phyloP scores from a whole-genome alignment of 2,797 vertebrate genomes.

The Psittacula echo region DNA sequence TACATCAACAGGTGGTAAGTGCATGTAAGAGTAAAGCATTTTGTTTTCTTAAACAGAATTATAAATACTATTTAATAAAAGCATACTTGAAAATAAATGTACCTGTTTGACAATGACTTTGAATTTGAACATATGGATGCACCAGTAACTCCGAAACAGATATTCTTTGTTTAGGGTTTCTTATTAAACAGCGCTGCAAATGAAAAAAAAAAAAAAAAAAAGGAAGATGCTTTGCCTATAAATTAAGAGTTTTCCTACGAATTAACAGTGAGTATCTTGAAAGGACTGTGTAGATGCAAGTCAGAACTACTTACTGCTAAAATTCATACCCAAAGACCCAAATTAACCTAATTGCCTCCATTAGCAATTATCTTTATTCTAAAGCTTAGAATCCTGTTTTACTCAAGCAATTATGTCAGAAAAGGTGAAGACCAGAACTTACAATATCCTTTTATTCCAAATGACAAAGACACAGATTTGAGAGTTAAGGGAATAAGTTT shows the following conservation, averaged over 20 bases:
- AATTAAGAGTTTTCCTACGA: background rate
- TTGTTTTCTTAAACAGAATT: background rate
- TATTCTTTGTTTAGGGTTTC: conserved; percentile 91
- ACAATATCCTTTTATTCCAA: background rate
- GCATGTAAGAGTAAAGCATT: background rate
- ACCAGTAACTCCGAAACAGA: conserved; percentile 88
- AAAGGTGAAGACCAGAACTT: background rate
- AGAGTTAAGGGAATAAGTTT: background rate
- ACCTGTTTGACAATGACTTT: conserved; percentile 83
- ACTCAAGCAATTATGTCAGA: background rate
- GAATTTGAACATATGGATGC: conserved; percentile 92
- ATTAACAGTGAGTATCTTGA: background rate
- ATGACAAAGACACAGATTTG: background rate
- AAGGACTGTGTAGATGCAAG: background rate
- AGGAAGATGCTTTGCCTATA: background rate
- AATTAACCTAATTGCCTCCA: background rate
- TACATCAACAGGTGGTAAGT: background rate
- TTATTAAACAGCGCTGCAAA: conserved; percentile 87
- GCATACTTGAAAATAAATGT: background rate
- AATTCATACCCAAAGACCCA: background rate
- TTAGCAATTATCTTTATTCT: background rate
- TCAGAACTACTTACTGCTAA: background rate
- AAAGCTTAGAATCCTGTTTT: background rate
- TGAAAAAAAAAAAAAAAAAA: background rate
- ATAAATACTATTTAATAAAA: background rate